Conservation (phyloP, 1,140 invertebrate genomes). For the Aphidius ervi region DNA sequence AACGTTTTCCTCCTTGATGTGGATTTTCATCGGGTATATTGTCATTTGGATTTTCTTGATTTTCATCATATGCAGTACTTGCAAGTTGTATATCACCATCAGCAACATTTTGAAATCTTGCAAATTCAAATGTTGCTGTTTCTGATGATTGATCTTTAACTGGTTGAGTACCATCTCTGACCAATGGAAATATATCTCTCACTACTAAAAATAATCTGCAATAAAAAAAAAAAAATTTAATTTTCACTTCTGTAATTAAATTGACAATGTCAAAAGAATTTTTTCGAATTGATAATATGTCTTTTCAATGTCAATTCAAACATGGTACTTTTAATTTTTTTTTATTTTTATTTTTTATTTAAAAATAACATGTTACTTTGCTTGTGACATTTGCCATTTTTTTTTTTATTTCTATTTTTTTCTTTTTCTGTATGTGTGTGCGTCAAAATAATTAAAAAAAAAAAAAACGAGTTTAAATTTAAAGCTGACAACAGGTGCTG, state of each 20-base stretch:
- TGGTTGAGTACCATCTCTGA: conserved; percentile 24
- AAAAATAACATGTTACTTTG: too few species aligned
- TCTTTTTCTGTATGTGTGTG: too few species aligned
- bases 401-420: not conserved
- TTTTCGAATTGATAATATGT: too few species aligned
- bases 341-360: too few species aligned
- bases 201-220: conserved; percentile 21
- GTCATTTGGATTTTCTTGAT: conserved; percentile 3
- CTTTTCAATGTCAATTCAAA: too few species aligned
- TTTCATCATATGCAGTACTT: conserved; percentile 16
- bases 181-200: conserved; percentile 29
- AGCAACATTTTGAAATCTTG: conserved; percentile 45
- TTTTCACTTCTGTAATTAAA: not conserved
- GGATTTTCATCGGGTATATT: conserved; percentile 10
- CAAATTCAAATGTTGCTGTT: conserved; percentile 36
- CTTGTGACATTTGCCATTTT: too few species aligned
- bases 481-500: too few species aligned
- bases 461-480: too few species aligned
- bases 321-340: too few species aligned
- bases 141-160: conserved; percentile 20
- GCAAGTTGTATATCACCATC: conserved; percentile 42
- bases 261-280: too few species aligned
- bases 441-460: too few species aligned
- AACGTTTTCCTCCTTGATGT: conserved; percentile 31
- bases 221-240: conserved; percentile 16